phyloP scores from a whole-genome alignment of 2,113 vertebrate species.

The Machaerirhynchus nigripectus region DNA sequence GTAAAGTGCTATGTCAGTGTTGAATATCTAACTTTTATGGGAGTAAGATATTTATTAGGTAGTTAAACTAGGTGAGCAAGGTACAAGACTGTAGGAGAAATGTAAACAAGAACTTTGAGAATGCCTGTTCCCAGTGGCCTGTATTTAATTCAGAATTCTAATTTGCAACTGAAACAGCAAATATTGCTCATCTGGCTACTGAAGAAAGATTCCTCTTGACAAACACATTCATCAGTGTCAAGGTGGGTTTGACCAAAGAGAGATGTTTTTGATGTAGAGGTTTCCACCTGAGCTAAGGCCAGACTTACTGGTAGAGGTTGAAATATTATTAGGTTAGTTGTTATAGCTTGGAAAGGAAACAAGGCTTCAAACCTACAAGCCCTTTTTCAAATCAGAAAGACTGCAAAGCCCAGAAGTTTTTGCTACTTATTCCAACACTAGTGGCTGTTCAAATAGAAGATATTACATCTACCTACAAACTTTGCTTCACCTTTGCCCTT shows the following conservation, averaged over 20 bases:
- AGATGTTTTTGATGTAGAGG: neutral
- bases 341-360: neutral
- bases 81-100: neutral
- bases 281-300: neutral
- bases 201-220: neutral
- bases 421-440: neutral
- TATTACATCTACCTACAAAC: neutral
- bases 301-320: neutral
- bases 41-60: neutral
- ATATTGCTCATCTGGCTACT: neutral
- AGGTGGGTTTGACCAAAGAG: neutral
- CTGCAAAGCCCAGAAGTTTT: neutral
- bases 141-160: neutral
- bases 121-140: neutral
- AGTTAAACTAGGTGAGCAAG: neutral
- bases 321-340: neutral
- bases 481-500: neutral
- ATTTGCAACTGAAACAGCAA: neutral
- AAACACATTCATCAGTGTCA: neutral
- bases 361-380: neutral
- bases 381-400: neutral
- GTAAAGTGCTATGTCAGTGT: neutral
- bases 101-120: slow-evolving; percentile 3
- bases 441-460: neutral
- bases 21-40: neutral